These are phyloP conservation scores for Tetrao urogallus DNA, from an alignment of 2,113 vertebrate genomes.

Conservation along the genomic window DNA sequence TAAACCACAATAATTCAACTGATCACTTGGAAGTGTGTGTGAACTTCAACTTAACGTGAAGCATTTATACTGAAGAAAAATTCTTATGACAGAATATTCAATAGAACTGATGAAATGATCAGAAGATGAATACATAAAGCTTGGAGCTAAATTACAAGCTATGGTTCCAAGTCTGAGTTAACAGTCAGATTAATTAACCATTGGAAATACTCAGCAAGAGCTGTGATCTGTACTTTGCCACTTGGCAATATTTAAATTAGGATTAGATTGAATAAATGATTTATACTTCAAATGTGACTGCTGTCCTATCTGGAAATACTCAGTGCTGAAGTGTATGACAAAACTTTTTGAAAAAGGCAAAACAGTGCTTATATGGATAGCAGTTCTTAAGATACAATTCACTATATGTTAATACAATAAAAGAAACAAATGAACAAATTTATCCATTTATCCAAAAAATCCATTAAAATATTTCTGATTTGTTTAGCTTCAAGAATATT, in stretches of 20 bases:
- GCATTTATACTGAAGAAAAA: neutral
- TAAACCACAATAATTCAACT: neutral
- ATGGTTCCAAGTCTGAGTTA: neutral
- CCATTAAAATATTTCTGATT: neutral
- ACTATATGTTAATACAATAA: neutral
- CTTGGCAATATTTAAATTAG: neutral
- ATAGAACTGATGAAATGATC: neutral
- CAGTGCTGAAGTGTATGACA: neutral
- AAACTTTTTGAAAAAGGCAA: neutral
- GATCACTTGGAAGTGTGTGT: neutral
- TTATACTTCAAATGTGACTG: constrained; percentile 3
- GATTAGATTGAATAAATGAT: neutral
- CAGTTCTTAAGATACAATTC: neutral
- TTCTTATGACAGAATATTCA: neutral
- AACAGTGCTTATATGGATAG: neutral
- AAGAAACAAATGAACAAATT: neutral
- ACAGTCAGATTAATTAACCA: neutral
- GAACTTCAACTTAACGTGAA: neutral
- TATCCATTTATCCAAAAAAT: too few species aligned
- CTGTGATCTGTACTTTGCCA: neutral
- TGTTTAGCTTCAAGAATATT: neutral
- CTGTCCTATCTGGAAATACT: neutral
- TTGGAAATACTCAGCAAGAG: neutral
- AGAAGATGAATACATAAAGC: neutral
- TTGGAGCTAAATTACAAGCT: neutral